Conservation (phyloP, 64 coral and sea anemone species). For the Montipora sp. region DNA sequence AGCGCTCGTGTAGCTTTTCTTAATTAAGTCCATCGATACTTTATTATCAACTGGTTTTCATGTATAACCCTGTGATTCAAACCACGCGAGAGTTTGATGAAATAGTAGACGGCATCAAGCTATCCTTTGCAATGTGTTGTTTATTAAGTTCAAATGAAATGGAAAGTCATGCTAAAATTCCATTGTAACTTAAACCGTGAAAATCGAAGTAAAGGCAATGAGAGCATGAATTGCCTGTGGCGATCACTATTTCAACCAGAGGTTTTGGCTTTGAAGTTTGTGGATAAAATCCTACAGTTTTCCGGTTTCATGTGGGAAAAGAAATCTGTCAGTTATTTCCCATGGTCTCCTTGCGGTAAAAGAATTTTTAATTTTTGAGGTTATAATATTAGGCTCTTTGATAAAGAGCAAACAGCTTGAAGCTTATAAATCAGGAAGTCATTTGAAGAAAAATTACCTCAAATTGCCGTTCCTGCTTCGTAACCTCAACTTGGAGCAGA, state of each 20-base stretch:
- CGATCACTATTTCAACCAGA: not conserved
- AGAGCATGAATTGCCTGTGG: not conserved
- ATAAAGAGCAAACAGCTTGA: not conserved
- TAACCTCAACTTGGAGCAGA: slow-evolving; percentile 66
- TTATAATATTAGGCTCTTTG: not conserved
- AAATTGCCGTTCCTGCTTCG: slow-evolving; percentile 59
- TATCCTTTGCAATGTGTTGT: too few relatives aligned
- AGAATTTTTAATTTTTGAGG: not conserved
- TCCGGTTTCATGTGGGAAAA: too few relatives aligned
- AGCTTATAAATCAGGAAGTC: not conserved
- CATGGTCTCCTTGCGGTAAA: not conserved
- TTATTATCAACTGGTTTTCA: not conserved
- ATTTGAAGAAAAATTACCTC: slow-evolving; percentile 44
- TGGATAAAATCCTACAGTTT: not conserved
- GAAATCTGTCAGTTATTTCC: not conserved
- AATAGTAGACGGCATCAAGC: too few relatives aligned
- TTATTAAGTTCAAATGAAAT: not conserved
- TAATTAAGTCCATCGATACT: not conserved
- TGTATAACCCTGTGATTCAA: not conserved
- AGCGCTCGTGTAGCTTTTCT: too few relatives aligned
- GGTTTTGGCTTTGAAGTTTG: not conserved
- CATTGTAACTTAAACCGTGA: not conserved
- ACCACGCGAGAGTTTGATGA: not conserved
- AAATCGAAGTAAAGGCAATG: not conserved
- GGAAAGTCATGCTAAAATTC: not conserved